Percentiles rank a stretch among this genome's conserved stretches.
These are phyloP conservation scores for Chrysochloris asiatica DNA, from an alignment of 2,113 vertebrate species.

Conservation along the genomic window DNA sequence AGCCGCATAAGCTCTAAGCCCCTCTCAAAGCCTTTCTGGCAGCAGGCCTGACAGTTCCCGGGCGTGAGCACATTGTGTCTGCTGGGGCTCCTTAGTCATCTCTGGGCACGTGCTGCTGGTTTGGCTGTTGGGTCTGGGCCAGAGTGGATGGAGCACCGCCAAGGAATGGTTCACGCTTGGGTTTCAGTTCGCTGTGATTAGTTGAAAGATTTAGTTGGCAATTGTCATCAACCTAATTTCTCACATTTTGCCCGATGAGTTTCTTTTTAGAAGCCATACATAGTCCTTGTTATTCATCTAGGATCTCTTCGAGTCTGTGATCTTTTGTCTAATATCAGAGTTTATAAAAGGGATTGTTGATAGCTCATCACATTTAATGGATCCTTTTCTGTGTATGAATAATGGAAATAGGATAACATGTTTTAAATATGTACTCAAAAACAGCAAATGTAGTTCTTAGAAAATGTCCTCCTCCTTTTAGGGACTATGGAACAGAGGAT, in stretches of 20 bases:
- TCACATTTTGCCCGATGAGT: slow-evolving; percentile 51
- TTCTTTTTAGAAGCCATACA: not conserved
- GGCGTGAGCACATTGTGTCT: slow-evolving; percentile 56
- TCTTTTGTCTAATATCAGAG: not conserved
- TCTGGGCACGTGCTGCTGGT: slow-evolving; percentile 55
- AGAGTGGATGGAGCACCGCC: slow-evolving; percentile 63
- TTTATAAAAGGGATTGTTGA: not conserved
- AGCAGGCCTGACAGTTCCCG: slow-evolving; percentile 46
- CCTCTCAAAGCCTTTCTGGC: slow-evolving; percentile 69
- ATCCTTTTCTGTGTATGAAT: not conserved
- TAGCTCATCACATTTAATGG: not conserved
- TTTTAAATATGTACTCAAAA: not conserved
- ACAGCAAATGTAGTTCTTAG: not conserved
- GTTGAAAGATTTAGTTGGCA: slow-evolving; percentile 43
- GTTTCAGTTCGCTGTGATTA: slow-evolving; percentile 56
- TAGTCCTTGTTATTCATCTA: not conserved
- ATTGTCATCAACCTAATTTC: slow-evolving; percentile 62
- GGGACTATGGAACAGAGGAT: slow-evolving; percentile 27
- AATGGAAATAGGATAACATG: not conserved
- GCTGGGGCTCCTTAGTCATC: slow-evolving; percentile 56
- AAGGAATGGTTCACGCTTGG: slow-evolving; percentile 50
- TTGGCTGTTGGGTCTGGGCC: slow-evolving; percentile 52
- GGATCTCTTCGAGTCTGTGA: not conserved
- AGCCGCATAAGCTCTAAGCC: slow-evolving; percentile 59
- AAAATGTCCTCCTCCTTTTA: not conserved